Evolutionary conservation across 2,888 invertebrate species (phyloP).

Genomic region (Hecatera dysodea): DNA sequence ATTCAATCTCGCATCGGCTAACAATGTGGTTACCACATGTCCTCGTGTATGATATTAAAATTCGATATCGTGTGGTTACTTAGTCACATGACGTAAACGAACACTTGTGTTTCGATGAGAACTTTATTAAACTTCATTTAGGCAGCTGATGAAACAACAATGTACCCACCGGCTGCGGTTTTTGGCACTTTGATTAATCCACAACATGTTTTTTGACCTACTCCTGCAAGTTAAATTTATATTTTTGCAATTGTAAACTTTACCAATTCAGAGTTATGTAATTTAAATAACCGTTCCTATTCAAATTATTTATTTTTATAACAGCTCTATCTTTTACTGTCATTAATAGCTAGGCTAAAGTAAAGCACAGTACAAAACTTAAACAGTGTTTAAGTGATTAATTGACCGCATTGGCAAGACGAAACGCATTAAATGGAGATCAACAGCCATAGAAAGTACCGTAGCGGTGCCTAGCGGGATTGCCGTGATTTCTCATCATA

Average conservation of each 20-base stretch:
- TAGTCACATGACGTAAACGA: slow-evolving; percentile 78
- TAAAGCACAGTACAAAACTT: slow-evolving; percentile 68
- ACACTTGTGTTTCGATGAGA: slow-evolving; percentile 76
- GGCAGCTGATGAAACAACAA: slow-evolving; percentile 67
- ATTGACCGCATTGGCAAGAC: slow-evolving; percentile 85
- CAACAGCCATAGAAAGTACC: slow-evolving; percentile 87
- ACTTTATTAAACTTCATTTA: slow-evolving; percentile 69
- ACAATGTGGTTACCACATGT: slow-evolving; percentile 84
- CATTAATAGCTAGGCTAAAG: slow-evolving; percentile 56
- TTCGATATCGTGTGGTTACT: slow-evolving; percentile 82
- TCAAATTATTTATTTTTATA: slow-evolving; percentile 9
- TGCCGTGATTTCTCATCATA: slow-evolving; percentile 85
- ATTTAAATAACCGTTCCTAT: slow-evolving; percentile 14
- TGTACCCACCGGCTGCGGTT: background rate
- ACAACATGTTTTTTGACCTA: slow-evolving; percentile 3
- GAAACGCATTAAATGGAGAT: slow-evolving; percentile 87
- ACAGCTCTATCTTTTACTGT: slow-evolving; percentile 28
- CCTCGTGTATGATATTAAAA: slow-evolving; percentile 79
- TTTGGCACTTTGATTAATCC: slow-evolving; percentile 13
- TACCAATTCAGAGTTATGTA: background rate
- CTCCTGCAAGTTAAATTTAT: background rate
- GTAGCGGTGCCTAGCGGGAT: slow-evolving; percentile 88
- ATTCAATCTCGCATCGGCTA: slow-evolving; percentile 77
- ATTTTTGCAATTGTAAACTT: background rate
- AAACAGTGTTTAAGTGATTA: slow-evolving; percentile 80